These are phyloP conservation scores for Mesorhabditis spiculigera DNA, from an alignment of 2,888 invertebrate species.

Conservation along the genomic window DNA sequence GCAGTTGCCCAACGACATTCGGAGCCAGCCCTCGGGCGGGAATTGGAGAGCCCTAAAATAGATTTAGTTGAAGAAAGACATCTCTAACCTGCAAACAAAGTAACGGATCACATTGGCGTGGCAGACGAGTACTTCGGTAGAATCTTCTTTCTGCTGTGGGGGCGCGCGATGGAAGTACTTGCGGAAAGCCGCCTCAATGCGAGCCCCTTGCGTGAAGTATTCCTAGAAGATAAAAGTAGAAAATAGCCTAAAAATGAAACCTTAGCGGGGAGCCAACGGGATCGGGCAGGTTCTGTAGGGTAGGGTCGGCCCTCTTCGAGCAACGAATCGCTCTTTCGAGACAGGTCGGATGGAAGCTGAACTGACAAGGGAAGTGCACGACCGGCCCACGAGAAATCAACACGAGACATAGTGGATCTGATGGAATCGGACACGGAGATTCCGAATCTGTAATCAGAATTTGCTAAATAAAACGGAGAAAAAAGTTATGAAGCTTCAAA, in stretches of 20 bases:
- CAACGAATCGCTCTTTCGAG: slow-evolving; percentile 23
- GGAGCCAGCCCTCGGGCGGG: slow-evolving; percentile 92
- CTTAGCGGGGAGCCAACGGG: slow-evolving; percentile 80
- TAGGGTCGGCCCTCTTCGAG: slow-evolving; percentile 90
- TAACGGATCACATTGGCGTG: slow-evolving; percentile 97
- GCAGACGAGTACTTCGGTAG: slow-evolving; percentile 85
- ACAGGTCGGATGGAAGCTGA: slow-evolving; percentile 63
- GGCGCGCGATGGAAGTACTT: slow-evolving; percentile 86
- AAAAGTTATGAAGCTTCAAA: no score
- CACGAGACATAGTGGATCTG: no score
- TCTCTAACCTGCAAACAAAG: slow-evolving; percentile 78
- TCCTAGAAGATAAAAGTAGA: slow-evolving; percentile 35
- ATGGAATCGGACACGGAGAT: no score
- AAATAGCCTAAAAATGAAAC: slow-evolving; percentile 64
- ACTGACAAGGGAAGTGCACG: no score
- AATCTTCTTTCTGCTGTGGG: slow-evolving; percentile 74
- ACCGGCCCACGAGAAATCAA: no score
- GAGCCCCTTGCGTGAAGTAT: slow-evolving; percentile 49
- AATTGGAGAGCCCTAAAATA: slow-evolving; percentile 82
- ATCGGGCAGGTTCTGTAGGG: slow-evolving; percentile 84
- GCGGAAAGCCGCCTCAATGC: slow-evolving; percentile 71
- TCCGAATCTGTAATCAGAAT: no score
- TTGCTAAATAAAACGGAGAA: no score
- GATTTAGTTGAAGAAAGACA: background rate
- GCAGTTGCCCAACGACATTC: slow-evolving; percentile 83